These are phyloP conservation scores for Tragelaphus eurycerus DNA, from an alignment of 2,797 vertebrate genomes.

Conservation along the genomic window DNA sequence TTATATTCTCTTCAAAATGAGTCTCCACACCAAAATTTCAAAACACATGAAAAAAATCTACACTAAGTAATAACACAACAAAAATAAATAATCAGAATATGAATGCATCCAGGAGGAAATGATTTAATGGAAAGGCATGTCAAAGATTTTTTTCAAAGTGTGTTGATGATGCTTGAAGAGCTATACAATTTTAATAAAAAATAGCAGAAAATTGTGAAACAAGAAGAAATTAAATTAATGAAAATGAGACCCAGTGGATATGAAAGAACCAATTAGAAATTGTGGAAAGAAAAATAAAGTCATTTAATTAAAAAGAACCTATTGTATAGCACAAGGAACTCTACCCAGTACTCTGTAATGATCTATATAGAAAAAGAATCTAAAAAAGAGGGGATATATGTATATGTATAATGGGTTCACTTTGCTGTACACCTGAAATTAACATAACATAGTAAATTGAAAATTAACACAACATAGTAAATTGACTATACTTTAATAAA, in stretches of 20 bases:
- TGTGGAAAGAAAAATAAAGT: not conserved
- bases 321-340: not conserved
- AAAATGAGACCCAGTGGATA: not conserved
- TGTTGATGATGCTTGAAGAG: not conserved
- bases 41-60: not conserved
- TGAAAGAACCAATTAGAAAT: not conserved
- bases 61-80: not conserved
- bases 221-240: not conserved
- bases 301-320: not conserved
- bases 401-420: not conserved
- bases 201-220: not conserved
- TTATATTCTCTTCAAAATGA: slow-evolving; percentile 9
- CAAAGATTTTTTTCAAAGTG: not conserved
- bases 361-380: not conserved
- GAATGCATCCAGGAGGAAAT: slow-evolving; percentile 3
- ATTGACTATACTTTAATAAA: not conserved
- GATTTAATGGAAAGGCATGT: not conserved
- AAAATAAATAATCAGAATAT: slow-evolving; percentile 34
- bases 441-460: not conserved
- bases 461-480: no score
- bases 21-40: not conserved
- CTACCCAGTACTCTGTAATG: not conserved
- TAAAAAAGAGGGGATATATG: not conserved
- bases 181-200: not conserved
- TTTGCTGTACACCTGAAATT: not conserved